A percentile compares a stretch with the other conserved stretches of the same genome.
Conservation (phyloP, 2,797 vertebrate genomes). For the Furcifer pardalis region DNA sequence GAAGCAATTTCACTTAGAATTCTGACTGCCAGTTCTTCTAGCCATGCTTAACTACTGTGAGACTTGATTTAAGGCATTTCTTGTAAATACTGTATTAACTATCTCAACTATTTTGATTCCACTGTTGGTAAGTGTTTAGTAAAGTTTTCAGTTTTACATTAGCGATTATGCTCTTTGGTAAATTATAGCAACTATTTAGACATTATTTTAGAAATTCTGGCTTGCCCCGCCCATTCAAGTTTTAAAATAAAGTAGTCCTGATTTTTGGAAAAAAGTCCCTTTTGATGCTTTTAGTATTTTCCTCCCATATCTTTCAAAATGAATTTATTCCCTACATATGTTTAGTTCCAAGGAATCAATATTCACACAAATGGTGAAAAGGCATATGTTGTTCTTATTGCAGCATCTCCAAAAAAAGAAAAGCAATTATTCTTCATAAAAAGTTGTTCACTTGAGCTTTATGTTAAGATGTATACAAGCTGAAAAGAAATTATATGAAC, state of each 20-base stretch:
- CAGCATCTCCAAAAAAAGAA: background rate
- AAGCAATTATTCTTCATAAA: background rate
- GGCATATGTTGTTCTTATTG: too few species aligned
- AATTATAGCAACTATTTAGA: too few species aligned
- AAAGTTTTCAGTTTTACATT: background rate
- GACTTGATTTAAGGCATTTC: background rate
- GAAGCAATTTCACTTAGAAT: too few species aligned
- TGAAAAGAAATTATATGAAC: background rate
- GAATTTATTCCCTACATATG: background rate
- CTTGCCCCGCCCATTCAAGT: too few species aligned
- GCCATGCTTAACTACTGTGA: too few species aligned
- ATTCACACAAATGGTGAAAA: background rate
- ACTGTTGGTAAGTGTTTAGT: conserved; percentile 3
- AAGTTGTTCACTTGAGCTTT: background rate
- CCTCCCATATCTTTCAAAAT: conserved; percentile 14
- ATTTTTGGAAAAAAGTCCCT: too few species aligned
- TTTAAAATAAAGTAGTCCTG: too few species aligned
- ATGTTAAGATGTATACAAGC: background rate
- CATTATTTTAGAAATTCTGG: too few species aligned
- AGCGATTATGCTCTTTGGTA: background rate
- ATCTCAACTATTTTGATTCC: background rate
- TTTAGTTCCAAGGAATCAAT: background rate
- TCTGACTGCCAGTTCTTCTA: too few species aligned
- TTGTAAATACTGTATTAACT: background rate
- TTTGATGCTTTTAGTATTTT: too few species aligned